A percentile compares a stretch with the other conserved stretches of the same genome.
Conservation (phyloP, 92 coral and sea anemone species). For the Phenganax subtilis region DNA sequence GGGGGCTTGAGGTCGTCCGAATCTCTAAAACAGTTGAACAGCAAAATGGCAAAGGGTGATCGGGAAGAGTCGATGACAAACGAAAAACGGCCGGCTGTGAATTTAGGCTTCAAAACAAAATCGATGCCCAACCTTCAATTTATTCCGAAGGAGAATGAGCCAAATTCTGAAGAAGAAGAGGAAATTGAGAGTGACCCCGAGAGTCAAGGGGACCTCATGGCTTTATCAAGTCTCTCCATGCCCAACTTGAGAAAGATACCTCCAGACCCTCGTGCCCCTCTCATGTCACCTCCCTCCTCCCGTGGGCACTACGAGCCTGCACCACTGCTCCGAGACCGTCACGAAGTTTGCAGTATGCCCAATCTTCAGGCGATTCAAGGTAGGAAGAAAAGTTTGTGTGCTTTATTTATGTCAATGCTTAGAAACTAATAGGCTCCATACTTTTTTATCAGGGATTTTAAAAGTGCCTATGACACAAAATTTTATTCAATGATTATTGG, state of each 20-base stretch:
- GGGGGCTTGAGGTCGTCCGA: conserved; percentile 6
- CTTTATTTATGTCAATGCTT: too few species aligned
- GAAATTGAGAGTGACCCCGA: conserved; percentile 37
- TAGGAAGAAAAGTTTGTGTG: too few species aligned
- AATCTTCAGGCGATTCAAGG: conserved; percentile 26
- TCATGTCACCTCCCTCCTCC: conserved; percentile 19
- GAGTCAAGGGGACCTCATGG: conserved; percentile 39
- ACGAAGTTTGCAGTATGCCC: conserved; percentile 23
- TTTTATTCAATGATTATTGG: too few species aligned
- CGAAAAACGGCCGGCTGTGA: conserved; percentile 21
- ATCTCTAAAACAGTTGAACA: conserved; percentile 13
- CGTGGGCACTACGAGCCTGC: not conserved
- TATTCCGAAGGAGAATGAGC: conserved; percentile 18
- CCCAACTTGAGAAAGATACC: conserved; percentile 35
- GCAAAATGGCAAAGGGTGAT: not conserved
- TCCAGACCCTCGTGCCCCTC: not conserved
- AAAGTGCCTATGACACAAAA: too few species aligned
- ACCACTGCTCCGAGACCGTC: conserved; percentile 14
- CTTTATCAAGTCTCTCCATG: conserved; percentile 34
- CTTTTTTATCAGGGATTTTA: too few species aligned
- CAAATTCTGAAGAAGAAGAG: conserved; percentile 26
- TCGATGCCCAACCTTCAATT: conserved; percentile 40
- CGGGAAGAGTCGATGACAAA: conserved; percentile 10
- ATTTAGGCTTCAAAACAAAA: conserved; percentile 37
- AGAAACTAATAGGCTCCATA: too few species aligned